Conservation (phyloP, 53 echinoderm and acorn worm genomes). For the Actinopyga echinites region DNA sequence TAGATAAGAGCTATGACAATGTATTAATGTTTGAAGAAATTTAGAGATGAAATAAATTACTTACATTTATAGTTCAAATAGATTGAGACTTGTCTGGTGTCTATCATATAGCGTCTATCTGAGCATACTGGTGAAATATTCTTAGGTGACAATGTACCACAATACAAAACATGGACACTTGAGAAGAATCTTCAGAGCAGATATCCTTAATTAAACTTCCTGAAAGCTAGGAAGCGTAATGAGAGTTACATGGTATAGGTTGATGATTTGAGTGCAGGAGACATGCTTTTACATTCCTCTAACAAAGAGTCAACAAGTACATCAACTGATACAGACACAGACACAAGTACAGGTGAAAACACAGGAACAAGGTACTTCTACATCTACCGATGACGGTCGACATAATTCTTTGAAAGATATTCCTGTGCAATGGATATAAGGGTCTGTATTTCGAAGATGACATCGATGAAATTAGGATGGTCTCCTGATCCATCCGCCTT, state of each 20-base stretch:
- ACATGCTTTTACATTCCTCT: background rate
- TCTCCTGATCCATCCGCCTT: background rate
- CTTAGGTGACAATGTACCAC: background rate
- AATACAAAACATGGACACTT: conserved; percentile 30
- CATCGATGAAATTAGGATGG: conserved; percentile 2
- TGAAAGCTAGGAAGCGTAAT: background rate
- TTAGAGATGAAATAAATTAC: too few species aligned
- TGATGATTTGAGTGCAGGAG: conserved; percentile 14
- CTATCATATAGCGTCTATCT: too few species aligned
- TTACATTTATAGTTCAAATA: too few species aligned
- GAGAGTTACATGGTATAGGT: conserved; percentile 19
- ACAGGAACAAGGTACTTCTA: conserved; percentile 9
- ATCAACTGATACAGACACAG: background rate
- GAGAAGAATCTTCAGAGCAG: background rate
- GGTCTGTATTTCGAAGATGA: background rate
- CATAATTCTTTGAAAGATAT: background rate
- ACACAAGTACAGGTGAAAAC: background rate
- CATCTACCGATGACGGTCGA: background rate
- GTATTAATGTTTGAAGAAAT: too few species aligned
- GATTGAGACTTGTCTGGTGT: too few species aligned
- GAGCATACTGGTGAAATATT: too few species aligned
- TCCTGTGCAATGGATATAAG: conserved; percentile 11
- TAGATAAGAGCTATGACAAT: too few species aligned
- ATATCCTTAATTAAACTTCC: background rate
- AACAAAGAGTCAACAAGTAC: conserved; percentile 8